These are phyloP conservation scores for Diacarnus erythraeanus DNA, from an alignment of 37 sponge, comb jelly and placozoan species.

Conservation along the genomic window DNA sequence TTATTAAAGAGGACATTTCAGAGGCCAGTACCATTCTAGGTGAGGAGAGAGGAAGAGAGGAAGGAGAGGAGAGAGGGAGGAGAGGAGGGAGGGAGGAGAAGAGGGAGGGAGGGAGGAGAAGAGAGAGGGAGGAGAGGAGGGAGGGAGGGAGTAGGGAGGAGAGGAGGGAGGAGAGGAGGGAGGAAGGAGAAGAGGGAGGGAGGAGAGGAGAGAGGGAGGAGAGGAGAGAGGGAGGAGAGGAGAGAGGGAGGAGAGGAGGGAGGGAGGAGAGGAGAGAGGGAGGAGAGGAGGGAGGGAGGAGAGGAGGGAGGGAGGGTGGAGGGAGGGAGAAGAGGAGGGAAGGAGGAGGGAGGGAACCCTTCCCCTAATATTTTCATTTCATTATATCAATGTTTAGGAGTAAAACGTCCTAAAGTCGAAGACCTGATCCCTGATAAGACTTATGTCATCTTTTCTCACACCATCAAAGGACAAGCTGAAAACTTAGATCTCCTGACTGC, in stretches of 20 bases:
- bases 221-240: no score
- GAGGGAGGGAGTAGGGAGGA: no score
- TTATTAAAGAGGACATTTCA: conserved; percentile 83
- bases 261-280: no score
- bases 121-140: no score
- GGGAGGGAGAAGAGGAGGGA: no score
- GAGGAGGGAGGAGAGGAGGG: neutral
- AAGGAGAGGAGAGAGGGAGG: neutral
- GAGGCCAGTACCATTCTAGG: conserved; percentile 84
- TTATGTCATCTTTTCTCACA: conserved; percentile 97
- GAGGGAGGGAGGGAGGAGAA: no score
- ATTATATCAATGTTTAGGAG: conserved; percentile 25
- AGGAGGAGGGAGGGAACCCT: no score
- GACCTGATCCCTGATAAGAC: conserved; percentile 79
- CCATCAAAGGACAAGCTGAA: conserved; percentile 94
- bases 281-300: no score
- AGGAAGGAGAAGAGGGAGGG: neutral
- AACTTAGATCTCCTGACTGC: conserved; percentile 94
- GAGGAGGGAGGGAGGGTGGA: no score
- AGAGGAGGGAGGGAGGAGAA: neutral
- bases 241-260: no score
- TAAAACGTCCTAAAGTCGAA: conserved; percentile 71
- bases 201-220: no score
- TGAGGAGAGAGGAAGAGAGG: neutral
- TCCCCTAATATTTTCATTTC: neutral